Evolutionary conservation across 1,140 invertebrate species (phyloP), one percentile per base, ranked within the genome.

Genomic region (Drosophila fuyamai): DNA sequence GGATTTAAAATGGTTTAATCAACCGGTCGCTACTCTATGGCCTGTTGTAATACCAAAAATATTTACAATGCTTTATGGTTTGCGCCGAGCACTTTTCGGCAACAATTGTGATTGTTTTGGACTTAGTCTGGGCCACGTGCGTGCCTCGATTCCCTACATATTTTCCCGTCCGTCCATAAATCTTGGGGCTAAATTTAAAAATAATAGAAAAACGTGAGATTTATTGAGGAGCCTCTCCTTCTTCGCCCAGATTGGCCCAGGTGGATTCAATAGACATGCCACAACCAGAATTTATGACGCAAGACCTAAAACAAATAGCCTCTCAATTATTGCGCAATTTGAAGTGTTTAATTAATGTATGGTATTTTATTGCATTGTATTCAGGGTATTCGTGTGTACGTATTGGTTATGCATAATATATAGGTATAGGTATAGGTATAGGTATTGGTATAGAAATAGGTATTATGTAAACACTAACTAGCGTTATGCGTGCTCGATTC

Each of bases 1-100:
- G 79, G 81, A 79, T 88, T 86, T 86, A 76, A 86, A 86, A 86
- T 79, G 76, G 71, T 82, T 86, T 88, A 86, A 86, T 86, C 79
- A 79, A 85, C 81, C 71, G 47, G 40, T 1, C 32, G 14, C 13
- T n/a, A 35, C 50, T 12, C 47, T 5, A 5, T 29, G 14, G 13
- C 18, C 18, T 4, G 13, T 13, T 40, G n/a, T 44, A 63, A 65
- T 61, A 51, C 41, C 59, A 10, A 56, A 85, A 70, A 74, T 68
- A 81, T 86, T 75, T 81, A 59, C 61, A 40, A 73, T 66, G 63
- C 63, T 61, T 70, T 77, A 58, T 66, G 61, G 73, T 43, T 74
- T 71, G 14, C 48, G 55, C 60, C 46, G 57, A 78, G 61, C 32
- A 51, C 48, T 51, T 51, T 51, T 51, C 29, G 48, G n/a, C 48